Base-by-base conservation (phyloP, 2,888 invertebrate species). In the Trachelus iudaicus region DNA sequence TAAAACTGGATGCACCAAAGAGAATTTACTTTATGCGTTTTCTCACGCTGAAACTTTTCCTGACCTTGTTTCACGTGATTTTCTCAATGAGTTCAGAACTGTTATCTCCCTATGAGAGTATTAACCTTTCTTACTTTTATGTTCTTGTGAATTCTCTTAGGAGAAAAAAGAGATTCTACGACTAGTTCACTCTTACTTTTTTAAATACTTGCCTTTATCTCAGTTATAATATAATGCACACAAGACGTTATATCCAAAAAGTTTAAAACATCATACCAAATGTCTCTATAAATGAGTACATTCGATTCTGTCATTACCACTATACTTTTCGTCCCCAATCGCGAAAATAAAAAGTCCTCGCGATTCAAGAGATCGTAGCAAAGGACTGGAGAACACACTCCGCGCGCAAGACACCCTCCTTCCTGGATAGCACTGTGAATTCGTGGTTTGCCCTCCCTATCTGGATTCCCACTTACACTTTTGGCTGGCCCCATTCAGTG, bases 401-500 rank as follows among this genome's bases (percentile, higher is more conserved):
- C 15, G 56, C 56, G 9, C 15, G 56, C 23, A 56, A 40, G 56
- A 15, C 23, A 56, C 31, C 71, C 71, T 31, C 33, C 23, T 71
- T 71, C 31, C 71, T 13, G 31, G 33, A 31, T 73, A 13, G 73
- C 56, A 56, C 69, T 33, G 73, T 30, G 75, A 76, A 81, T 75
- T 76, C 74, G 71, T 76, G 74, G 77, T 76, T 75, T 69, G 73
- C 73, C 56, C 77, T 76, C 30, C 34, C 34, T 75, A 80, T 81
- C 82, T 76, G 76, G 77, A 80, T 77, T 83, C 76, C 75, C 75
- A 77, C 75, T 75, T 71, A 69, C 75, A 75, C 77, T 75, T 73
- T 75, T 40, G 68, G 81, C 73, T 40, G 68, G 81, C 73, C 78
- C 77, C 79, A 81, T 79, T 77, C 76, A 78, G 75, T 76, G 23